Percentiles rank a stretch among this genome's conserved stretches.
Evolutionary conservation across 2,888 invertebrate species (phyloP).

Genomic region (Gasteruption jaculator): DNA sequence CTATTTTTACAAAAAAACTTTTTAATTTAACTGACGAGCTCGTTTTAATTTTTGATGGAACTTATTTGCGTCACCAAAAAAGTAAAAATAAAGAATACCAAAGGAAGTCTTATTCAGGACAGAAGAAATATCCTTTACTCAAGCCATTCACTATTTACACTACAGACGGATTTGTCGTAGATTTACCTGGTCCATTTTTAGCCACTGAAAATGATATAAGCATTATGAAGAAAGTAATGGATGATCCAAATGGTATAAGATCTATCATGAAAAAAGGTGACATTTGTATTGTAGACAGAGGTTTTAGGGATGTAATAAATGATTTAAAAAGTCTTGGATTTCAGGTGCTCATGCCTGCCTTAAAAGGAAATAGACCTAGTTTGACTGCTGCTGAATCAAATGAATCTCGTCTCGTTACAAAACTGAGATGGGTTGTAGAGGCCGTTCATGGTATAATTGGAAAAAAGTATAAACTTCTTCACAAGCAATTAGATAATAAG

Average conservation of each 20-base stretch:
- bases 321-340: constrained; percentile 15
- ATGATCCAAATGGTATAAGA: constrained; percentile 2
- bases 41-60: constrained; percentile 16
- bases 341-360: constrained; percentile 28
- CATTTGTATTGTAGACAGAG: constrained; percentile 24
- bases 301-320: constrained; percentile 21
- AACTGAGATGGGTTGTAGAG: constrained; percentile 21
- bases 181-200: constrained; percentile 19
- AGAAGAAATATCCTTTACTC: constrained; percentile 19
- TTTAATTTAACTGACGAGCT: constrained; percentile 6
- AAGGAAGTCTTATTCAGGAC: constrained; percentile 1
- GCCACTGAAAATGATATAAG: constrained; percentile 22
- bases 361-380: constrained; percentile 21
- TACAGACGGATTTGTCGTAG: constrained; percentile 20
- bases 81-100: constrained; percentile 13
- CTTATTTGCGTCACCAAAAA: constrained; percentile 14
- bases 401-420: constrained; percentile 18
- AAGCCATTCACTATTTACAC: constrained; percentile 25
- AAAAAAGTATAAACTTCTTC: constrained; percentile 19
- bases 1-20: constrained; percentile 10
- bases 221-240: constrained; percentile 20
- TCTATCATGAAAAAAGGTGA: constrained; percentile 19
- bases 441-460: constrained; percentile 23
- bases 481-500: constrained; percentile 22
- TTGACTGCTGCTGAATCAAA: constrained; percentile 11